Conservation (phyloP, 1,140 invertebrate genomes). For the Apis laboriosa region DNA sequence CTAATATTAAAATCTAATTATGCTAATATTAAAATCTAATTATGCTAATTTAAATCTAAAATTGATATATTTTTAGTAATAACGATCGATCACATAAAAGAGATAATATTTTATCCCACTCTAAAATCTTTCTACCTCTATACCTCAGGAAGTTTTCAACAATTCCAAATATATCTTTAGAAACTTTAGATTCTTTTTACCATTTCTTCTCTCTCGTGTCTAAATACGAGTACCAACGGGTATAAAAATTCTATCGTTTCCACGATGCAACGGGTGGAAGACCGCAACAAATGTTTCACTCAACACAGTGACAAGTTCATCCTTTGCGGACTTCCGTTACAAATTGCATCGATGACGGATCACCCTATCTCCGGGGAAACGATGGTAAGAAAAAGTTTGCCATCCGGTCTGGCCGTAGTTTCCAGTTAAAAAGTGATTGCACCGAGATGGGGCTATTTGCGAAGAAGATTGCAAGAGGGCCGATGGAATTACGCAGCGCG, state of each 20-base stretch:
- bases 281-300: not conserved
- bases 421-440: slow-evolving; percentile 43
- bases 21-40: too few species aligned
- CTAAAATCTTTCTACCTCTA: too few species aligned
- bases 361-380: not conserved
- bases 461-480: slow-evolving; percentile 29
- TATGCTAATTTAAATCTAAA: too few species aligned
- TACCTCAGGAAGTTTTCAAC: not conserved
- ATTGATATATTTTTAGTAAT: too few species aligned
- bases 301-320: not conserved
- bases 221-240: too few species aligned
- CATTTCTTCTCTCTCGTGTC: too few species aligned
- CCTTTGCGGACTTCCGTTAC: not conserved
- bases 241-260: too few species aligned
- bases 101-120: too few species aligned
- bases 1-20: too few species aligned
- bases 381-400: not conserved
- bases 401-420: not conserved
- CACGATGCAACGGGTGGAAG: not conserved
- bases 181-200: too few species aligned
- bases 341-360: slow-evolving; percentile 25
- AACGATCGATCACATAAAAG: too few species aligned
- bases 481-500: slow-evolving; percentile 23
- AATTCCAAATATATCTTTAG: too few species aligned
- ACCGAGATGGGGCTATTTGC: slow-evolving; percentile 41